Evolutionary conservation across 2,797 vertebrate species (phyloP).

Genomic region (Octomys mimax): DNA sequence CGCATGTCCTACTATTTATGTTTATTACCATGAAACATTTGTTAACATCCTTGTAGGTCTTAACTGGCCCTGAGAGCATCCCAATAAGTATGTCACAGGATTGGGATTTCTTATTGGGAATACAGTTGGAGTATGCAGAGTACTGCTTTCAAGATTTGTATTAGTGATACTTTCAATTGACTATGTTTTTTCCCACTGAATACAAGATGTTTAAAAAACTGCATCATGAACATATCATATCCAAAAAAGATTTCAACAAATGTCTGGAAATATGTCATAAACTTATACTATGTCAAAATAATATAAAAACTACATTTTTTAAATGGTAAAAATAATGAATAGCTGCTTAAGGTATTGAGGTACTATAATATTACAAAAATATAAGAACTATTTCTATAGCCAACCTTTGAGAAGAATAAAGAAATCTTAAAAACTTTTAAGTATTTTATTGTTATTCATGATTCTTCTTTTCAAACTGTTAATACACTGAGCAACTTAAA

Average conservation of each 20-base stretch:
- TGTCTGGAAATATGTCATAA: constrained; percentile 12
- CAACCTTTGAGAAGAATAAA: not conserved
- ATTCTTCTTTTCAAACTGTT: constrained; percentile 48
- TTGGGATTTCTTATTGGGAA: constrained; percentile 9
- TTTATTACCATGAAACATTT: not conserved
- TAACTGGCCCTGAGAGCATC: not conserved
- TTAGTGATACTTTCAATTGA: constrained; percentile 32
- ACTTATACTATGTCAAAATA: constrained; percentile 45
- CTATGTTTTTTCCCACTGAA: not conserved
- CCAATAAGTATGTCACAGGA: not conserved
- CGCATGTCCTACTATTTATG: not conserved
- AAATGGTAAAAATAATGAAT: constrained; percentile 23
- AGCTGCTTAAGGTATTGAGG: not conserved
- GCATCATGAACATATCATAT: not conserved
- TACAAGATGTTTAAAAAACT: constrained; percentile 45
- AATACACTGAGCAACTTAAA: constrained; percentile 50
- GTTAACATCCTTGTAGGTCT: not conserved
- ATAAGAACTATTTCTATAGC: not conserved
- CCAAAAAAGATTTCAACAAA: constrained; percentile 27
- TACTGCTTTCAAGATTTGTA: constrained; percentile 44
- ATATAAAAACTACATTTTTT: constrained; percentile 31
- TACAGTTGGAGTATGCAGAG: constrained; percentile 7
- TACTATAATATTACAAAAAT: not conserved
- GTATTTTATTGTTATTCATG: not conserved
- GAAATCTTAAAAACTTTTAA: not conserved